Base-by-base conservation (phyloP, 1,140 invertebrate genomes). In the Medauroidea extradentata region DNA sequence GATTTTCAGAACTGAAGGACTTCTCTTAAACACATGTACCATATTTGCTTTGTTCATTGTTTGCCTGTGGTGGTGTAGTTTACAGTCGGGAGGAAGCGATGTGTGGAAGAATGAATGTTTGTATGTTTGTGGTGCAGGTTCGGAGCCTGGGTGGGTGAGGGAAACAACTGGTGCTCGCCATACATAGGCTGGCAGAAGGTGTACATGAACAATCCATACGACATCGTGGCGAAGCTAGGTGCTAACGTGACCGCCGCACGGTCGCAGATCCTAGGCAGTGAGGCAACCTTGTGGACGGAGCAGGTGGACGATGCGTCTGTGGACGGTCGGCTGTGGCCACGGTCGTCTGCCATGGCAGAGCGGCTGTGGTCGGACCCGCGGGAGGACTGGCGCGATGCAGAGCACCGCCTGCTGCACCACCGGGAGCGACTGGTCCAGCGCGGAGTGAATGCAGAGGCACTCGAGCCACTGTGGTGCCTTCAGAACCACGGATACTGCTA, bases 161-260 rank as follows among this genome's bases (percentile, higher is more conserved):
- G 84, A 14, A 88, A 86, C 64, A 92, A 92, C 70, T 93, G 90
- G 91, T 93, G 91, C 71, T 82, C 88, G 0, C 91, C 91, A 0
- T 93, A 92, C 72, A 93, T 89, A 69, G 86, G 88, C 2, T 94
- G 91, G 91, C 90, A 94, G 72, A 86, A 85, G 64, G 82, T 93
- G 8, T 94, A 93, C 66, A 80, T 86, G 5, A 93, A 93, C 71
- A 85, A 82, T 62, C 83, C 88, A 1, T 71, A 74, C 19, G 65
- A 74, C 5, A 83, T 93, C 11, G 48, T 74, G 24, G 60, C 44
- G n/a, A 27, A 63, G 2, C 55, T 52, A 19, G 50, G 43, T 2
- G 58, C 46, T 4, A 38, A 49, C 52, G 34, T 52, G n/a, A 29
- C 52, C 19, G 21, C 4, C 3, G 41, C 52, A 38, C 24, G 43